Conservation (phyloP, 2,888 invertebrate genomes). For the Plagiodera versicolora region DNA sequence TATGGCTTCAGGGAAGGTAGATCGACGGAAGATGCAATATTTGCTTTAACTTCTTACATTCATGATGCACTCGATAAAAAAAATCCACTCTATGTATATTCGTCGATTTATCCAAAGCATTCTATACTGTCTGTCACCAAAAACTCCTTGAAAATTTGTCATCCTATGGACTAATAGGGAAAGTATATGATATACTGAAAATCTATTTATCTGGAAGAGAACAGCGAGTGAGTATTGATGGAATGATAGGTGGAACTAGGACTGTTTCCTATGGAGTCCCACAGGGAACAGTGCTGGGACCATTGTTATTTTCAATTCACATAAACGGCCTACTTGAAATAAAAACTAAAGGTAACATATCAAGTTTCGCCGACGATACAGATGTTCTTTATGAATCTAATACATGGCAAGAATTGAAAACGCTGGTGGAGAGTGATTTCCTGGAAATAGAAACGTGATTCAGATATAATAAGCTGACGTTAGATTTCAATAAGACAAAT, state of each 20-base stretch:
- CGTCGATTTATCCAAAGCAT: neutral
- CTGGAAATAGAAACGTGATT: neutral
- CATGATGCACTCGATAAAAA: no score
- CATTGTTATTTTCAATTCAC: neutral
- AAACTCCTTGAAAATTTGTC: neutral
- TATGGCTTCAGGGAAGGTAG: no score
- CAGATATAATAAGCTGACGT: conserved; percentile 1
- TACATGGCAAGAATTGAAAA: neutral
- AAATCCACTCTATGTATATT: neutral
- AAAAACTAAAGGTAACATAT: neutral
- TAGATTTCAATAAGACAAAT: neutral
- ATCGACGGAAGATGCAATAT: neutral
- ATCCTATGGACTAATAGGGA: neutral
- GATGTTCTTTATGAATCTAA: neutral
- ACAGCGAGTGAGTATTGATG: neutral
- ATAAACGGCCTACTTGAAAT: neutral
- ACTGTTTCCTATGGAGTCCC: neutral
- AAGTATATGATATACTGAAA: neutral
- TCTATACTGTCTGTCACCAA: neutral
- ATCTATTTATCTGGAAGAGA: neutral
- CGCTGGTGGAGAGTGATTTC: neutral
- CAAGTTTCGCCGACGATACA: no score
- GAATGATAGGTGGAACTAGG: neutral
- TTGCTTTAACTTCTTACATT: no score
- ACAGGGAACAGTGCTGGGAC: neutral